Percentiles rank a stretch among this genome's conserved stretches.
phyloP scores from a whole-genome alignment of 2,797 vertebrate genomes.

The Enteromius treurensis region DNA sequence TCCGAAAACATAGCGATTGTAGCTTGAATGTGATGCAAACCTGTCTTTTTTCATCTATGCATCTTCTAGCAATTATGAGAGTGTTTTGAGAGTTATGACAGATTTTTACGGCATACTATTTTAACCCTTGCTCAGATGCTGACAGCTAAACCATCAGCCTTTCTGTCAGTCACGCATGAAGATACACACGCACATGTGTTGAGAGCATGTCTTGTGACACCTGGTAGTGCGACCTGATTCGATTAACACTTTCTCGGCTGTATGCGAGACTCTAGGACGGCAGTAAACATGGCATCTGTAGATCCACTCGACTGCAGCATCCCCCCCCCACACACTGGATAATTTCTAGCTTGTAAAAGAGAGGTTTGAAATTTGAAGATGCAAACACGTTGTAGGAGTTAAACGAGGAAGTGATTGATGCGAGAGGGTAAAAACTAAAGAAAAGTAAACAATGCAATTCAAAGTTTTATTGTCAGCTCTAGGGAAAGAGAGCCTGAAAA shows the following conservation, averaged over 20 bases:
- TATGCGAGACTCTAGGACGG: neutral
- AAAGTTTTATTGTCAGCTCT: conserved; percentile 11
- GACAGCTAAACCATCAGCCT: conserved; percentile 6
- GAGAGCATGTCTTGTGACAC: conserved; percentile 6
- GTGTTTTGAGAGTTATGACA: neutral
- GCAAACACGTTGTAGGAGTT: neutral
- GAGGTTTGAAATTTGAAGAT: neutral
- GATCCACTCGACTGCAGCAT: neutral
- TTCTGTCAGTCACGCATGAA: neutral
- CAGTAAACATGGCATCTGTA: neutral
- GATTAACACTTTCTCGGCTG: conserved; percentile 28
- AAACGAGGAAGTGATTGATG: neutral
- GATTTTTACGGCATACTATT: neutral
- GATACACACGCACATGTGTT: conserved; percentile 7
- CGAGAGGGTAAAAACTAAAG: neutral
- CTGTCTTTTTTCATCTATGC: neutral
- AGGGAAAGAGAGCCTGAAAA: conserved; percentile 10
- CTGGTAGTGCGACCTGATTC: conserved; percentile 25
- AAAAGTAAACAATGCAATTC: neutral
- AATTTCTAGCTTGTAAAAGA: neutral
- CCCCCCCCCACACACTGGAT: too few relatives aligned
- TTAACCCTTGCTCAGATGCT: neutral
- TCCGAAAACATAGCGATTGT: too few relatives aligned
- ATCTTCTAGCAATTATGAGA: neutral
- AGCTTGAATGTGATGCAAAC: too few relatives aligned